phyloP scores from a whole-genome alignment of 2,113 vertebrate genomes.

The Calidris pygmaea region DNA sequence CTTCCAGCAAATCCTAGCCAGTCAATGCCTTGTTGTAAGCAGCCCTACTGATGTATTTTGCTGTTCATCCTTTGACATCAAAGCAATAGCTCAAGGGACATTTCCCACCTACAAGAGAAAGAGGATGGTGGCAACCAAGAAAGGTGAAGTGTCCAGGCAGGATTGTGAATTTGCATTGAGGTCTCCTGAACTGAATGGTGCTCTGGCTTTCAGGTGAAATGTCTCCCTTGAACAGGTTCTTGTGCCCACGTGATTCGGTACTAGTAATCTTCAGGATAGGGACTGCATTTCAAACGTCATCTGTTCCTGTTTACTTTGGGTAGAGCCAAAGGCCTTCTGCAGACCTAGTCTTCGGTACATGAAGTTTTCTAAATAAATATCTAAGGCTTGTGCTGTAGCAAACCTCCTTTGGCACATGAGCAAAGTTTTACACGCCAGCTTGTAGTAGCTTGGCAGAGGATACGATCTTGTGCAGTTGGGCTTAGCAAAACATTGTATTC shows the following conservation, averaged over 20 bases:
- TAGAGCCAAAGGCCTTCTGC: neutral
- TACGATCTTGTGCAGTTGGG: neutral
- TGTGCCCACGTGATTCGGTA: accelerated
- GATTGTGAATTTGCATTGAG: neutral
- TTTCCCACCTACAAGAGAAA: neutral
- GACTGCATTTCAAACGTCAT: neutral
- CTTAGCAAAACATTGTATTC: neutral
- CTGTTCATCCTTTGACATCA: neutral
- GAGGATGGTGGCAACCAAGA: neutral
- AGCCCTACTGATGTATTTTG: neutral
- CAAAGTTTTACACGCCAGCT: neutral
- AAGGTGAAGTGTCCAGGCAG: neutral
- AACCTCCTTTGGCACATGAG: neutral
- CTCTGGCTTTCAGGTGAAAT: neutral
- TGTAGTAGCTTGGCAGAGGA: neutral
- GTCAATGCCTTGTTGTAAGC: neutral
- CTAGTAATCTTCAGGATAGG: neutral
- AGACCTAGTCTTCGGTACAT: neutral
- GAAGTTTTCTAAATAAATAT: neutral
- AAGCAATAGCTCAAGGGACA: neutral
- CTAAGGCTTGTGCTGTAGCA: neutral
- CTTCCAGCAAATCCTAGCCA: neutral
- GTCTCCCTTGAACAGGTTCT: neutral
- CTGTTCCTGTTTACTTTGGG: neutral
- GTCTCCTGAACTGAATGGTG: neutral